Evolutionary conservation across 2,888 invertebrate species (phyloP).

Genomic region (Lithophane leautieri): DNA sequence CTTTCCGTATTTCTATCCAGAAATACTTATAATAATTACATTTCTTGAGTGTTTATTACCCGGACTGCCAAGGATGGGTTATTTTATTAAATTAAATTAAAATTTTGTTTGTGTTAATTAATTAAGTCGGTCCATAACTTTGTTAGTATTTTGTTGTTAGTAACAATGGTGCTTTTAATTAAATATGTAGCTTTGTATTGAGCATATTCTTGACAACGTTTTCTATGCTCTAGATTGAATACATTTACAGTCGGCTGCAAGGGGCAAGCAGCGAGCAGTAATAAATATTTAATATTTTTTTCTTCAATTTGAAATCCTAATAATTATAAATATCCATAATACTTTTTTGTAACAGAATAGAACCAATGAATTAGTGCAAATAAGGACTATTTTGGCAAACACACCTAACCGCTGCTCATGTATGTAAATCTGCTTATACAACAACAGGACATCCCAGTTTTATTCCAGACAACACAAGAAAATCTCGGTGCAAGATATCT

Average conservation of each 20-base stretch:
- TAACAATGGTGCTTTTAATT: too few relatives aligned
- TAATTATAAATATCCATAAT: too few relatives aligned
- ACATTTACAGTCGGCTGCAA: background rate
- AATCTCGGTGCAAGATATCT: conserved; percentile 56
- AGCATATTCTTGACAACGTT: background rate
- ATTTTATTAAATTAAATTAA: background rate
- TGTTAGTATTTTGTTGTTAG: too few relatives aligned
- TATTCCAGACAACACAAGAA: conserved; percentile 48
- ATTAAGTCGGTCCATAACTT: too few relatives aligned
- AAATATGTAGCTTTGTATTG: too few relatives aligned
- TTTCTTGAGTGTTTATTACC: too few relatives aligned
- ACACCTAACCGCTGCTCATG: background rate
- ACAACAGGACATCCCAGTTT: conserved; percentile 27
- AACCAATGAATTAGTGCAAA: too few relatives aligned
- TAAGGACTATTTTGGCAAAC: conserved; percentile 9
- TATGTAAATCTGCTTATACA: conserved; percentile 1
- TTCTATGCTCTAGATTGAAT: background rate
- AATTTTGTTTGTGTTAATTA: too few relatives aligned
- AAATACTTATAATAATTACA: too few relatives aligned
- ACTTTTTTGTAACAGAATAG: background rate
- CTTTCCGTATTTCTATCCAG: too few relatives aligned
- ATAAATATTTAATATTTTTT: background rate
- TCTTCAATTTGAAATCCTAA: background rate
- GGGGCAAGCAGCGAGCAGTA: background rate
- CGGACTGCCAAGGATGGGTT: too few relatives aligned